phyloP scores from a whole-genome alignment of 2,113 vertebrate genomes.

The Nothobranchius furzeri region DNA sequence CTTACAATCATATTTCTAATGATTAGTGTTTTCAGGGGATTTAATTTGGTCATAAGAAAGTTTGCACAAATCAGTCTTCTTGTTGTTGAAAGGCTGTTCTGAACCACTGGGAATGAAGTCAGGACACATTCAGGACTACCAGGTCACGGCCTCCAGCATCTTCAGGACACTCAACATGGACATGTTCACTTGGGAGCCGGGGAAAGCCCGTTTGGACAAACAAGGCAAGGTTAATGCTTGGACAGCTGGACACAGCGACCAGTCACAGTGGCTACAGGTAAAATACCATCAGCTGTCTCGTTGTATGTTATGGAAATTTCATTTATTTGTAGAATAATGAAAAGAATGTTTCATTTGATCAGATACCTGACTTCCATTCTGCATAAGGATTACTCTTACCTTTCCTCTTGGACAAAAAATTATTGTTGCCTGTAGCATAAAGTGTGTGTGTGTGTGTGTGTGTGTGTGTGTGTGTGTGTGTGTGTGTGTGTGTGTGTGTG shows the following conservation, averaged over 20 bases:
- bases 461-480: too few species aligned
- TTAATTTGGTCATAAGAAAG: not conserved
- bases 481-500: too few species aligned
- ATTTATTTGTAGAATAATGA: conserved; percentile 16
- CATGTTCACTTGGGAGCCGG: conserved; percentile 98
- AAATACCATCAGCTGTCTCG: conserved; percentile 11
- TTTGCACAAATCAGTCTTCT: conserved; percentile 8
- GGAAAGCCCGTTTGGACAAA: conserved; percentile 95
- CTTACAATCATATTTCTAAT: not conserved
- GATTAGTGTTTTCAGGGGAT: not conserved
- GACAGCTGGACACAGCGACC: conserved; percentile 96
- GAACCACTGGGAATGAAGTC: conserved; percentile 98
- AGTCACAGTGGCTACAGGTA: conserved; percentile 99
- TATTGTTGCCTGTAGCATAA: too few species aligned
- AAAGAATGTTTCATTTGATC: conserved; percentile 1
- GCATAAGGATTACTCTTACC: not conserved
- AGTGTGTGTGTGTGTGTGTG: too few species aligned
- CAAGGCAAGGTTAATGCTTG: conserved; percentile 99
- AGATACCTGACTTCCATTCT: conserved; percentile 29
- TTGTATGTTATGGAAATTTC: conserved; percentile 19
- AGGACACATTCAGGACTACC: conserved; percentile 95
- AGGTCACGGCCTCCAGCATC: conserved; percentile 93
- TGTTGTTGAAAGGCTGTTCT: conserved; percentile 87
- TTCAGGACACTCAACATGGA: conserved; percentile 99
- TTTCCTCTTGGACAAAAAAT: too few species aligned